These are phyloP conservation scores for Drosophila algonquin DNA, from an alignment of 2,888 invertebrate genomes.

Conservation along the genomic window DNA sequence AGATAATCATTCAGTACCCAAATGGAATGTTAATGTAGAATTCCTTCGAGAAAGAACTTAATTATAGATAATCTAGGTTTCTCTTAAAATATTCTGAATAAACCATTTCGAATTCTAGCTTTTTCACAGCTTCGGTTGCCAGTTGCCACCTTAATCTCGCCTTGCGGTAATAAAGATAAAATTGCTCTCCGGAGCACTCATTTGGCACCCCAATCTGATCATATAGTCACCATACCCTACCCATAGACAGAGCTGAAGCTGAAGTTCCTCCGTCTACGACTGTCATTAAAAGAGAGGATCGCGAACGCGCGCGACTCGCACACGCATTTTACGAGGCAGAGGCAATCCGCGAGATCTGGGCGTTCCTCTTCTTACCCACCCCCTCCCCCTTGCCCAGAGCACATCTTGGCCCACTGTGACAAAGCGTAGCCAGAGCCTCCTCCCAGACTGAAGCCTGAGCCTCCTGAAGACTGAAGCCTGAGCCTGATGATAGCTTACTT, in stretches of 20 bases:
- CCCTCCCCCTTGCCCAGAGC: constrained; percentile 22
- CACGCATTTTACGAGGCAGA: constrained; percentile 78
- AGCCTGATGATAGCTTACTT: constrained; percentile 82
- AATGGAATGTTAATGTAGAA: not conserved
- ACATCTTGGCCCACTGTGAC: constrained; percentile 71
- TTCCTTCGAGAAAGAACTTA: too few relatives aligned
- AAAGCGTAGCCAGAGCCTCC: constrained; percentile 40
- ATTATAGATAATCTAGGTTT: too few relatives aligned
- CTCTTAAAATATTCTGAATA: too few relatives aligned
- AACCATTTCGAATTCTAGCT: not conserved
- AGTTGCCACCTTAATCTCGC: not conserved
- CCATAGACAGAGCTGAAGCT: constrained; percentile 6
- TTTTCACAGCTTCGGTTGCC: not conserved
- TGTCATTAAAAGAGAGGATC: constrained; percentile 78
- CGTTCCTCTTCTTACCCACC: not conserved
- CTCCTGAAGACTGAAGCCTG: constrained; percentile 15
- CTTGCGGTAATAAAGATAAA: not conserved
- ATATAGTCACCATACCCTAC: constrained; percentile 12
- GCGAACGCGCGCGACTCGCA: constrained; percentile 66
- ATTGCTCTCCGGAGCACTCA: not conserved
- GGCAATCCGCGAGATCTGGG: constrained; percentile 42
- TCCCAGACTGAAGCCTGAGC: constrained; percentile 16
- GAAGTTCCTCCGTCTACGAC: constrained; percentile 40
- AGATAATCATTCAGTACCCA: too few relatives aligned
- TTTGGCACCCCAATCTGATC: not conserved